Base-by-base conservation (phyloP, 1,140 invertebrate species). In the Diabrotica undecimpunctata region DNA sequence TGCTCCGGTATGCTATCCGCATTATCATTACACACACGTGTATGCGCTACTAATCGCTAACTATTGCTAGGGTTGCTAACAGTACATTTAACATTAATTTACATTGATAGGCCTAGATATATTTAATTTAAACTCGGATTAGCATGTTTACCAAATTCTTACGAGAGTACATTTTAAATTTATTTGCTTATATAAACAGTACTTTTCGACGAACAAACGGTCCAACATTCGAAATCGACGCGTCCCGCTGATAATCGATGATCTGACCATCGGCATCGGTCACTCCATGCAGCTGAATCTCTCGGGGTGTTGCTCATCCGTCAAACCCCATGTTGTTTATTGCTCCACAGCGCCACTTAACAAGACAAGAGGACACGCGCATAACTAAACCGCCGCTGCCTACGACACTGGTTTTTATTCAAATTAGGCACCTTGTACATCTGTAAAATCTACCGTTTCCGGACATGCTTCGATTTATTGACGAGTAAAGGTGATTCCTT, bases 361-460 rank as follows among this genome's bases (percentile, higher is more conserved):
- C 71, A 73, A 71, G 71, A 71, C 68, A 64, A 52, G 63, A 52
- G 66, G 65, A 73, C 70, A 73, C 67, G 70, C 64, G 70, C 67
- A 73, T 73, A 73, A 69, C 71, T 73, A 71, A 69, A 54, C 61
- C 64, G 66, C 70, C 70, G 70, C 41, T 46, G n/a, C 71, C 71
- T 71, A 73, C 71, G 70, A 73, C 70, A 71, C 70, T 68, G 65
- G 67, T 71, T 73, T 46, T 69, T 73, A 73, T 73, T 73, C 71
- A 73, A 73, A 73, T 73, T 73, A 73, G 70, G 58, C 64, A 38
- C 57, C 61, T 46, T 59, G 54, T 70, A 71, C 71, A 71, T 67
- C 64, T 71, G 71, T 73, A 71, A 66, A 64, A 65, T 69, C 65
- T 70, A 69, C 70, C 65, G 68, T 67, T 64, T 66, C 12, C 55